Evolutionary conservation across 2,888 invertebrate genomes (phyloP), one percentile per base, ranked within the genome.

Genomic region (Octonoba sinensis): DNA sequence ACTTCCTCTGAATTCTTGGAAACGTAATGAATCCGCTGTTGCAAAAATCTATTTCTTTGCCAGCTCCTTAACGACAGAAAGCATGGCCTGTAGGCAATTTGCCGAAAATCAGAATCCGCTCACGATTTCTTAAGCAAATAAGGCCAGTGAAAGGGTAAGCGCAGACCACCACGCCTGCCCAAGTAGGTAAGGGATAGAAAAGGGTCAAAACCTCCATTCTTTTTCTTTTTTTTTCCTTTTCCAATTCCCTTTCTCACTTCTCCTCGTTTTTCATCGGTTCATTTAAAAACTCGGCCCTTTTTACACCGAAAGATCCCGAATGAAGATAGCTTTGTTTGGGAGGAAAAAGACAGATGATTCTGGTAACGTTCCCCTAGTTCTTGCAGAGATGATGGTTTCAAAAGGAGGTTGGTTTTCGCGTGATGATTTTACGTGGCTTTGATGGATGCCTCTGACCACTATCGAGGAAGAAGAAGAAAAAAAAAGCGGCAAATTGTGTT

Each of bases 131-230:
- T 71, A 36, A 65, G 69, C 76, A 78, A 78, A 71, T 65, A 71
- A 64, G 59, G 65, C 65, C 66, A 36, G 56, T 44, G 22, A 47
- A 16, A 60, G 51, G n/a, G 51, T 15, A 18, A 20, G 24, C 51
- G 54, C 36, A 54, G 36, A 54, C 36, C 24, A 57, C 74, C 74
- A 74, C 74, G 66, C 74, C 74, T 57, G 18, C 56, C 46, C 66
- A 44, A 36, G 57, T 74, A 74, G 66, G 73, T 54, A 73, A 36
- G 73, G 64, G 36, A 64, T 56, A 56, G 56, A 76, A 76, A 76
- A 64, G 73, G 69, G 76, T 69, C 76, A 70, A 60, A 67, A 75
- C 69, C 69, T 76, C 51, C 70, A 76, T 76, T 76, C 54, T 44
- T 24, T 54, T 76, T 62, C 44, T 62, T 57, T 62, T 65, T 51